These are phyloP conservation scores for Siniperca obscura DNA, from an alignment of 2,797 vertebrate species.

Conservation along the genomic window DNA sequence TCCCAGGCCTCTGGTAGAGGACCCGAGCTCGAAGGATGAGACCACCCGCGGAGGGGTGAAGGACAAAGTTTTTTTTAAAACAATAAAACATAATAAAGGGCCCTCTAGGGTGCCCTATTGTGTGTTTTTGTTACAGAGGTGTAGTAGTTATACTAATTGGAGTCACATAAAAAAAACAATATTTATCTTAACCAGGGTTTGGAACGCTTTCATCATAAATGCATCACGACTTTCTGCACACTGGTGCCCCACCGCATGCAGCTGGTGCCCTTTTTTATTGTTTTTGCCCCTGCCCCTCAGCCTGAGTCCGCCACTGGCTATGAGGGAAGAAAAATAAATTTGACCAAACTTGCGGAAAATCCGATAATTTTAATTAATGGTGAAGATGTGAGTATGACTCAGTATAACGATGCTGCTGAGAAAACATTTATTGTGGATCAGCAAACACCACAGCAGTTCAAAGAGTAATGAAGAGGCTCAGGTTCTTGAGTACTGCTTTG, in stretches of 20 bases:
- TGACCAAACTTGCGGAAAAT: neutral
- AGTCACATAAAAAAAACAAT: too few relatives aligned
- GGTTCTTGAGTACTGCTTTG: conserved; percentile 10
- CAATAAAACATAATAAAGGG: too few relatives aligned
- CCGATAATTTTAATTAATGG: neutral
- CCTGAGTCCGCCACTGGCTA: neutral
- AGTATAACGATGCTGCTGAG: neutral
- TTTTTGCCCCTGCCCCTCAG: neutral
- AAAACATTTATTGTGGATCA: conserved; percentile 10
- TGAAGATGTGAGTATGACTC: neutral
- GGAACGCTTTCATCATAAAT: neutral
- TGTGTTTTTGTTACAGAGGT: too few relatives aligned
- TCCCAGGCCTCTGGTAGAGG: too few relatives aligned
- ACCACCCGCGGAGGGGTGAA: too few relatives aligned
- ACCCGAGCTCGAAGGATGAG: too few relatives aligned
- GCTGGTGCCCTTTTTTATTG: too few relatives aligned
- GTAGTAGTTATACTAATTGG: too few relatives aligned
- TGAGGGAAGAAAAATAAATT: too few relatives aligned
- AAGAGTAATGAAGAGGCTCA: conserved; percentile 19
- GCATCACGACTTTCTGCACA: neutral
- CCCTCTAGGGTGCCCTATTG: too few relatives aligned
- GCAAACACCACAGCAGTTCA: conserved; percentile 7
- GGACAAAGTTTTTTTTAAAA: too few relatives aligned
- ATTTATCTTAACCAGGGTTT: neutral
- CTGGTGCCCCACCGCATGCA: neutral